Base-by-base conservation (phyloP, 64 coral and sea anemone genomes). In the Astreopora myriophthalma region DNA sequence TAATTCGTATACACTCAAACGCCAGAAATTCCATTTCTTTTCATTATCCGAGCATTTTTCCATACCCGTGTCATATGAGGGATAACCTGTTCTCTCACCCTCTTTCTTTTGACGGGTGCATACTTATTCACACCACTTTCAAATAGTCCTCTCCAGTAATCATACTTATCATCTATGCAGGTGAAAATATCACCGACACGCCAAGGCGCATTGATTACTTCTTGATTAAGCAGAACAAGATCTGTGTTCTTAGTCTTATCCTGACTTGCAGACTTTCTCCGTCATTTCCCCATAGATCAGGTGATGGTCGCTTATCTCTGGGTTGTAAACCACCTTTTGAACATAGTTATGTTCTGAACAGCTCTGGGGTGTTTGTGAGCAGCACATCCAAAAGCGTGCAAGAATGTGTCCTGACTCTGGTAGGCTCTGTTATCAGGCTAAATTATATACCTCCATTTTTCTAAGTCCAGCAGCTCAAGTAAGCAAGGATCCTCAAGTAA, bases 111-210 rank as follows among this genome's bases (percentile, higher is more conserved):
- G 40, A 44, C 40, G 0, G 6, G 40, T 10, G 40, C 40, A 10
- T 44, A 10, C 40, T 44, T 6, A 44, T 44, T 44, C 6, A 10
- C 40, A 4, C 73, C 28, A 20, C 25, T 74, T 16, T 88, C 31
- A 61, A 88, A 88, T 44, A 88, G 86, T 51, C 68, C 44, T 75
- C 19, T 61, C 86, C 86, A 88, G 25, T 88, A 88, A n/a, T 88
- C 44, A 42, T 58, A 89, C n/a, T 89, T 79, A 12, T 89, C 74
- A 42, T 89, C 60, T 34, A 24, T 22, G n/a, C 34, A n/a, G 13
- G 58, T n/a, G 57, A 89, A 89, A 7, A 79, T 89, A 5, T 79
- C 87, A 39, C 31, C 8, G 2, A 89, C 87, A 27, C 79, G 87
- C 74, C 62, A 89, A 20, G 48, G 87, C 12, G 74, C 57, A 25